Evolutionary conservation across 2,888 invertebrate species (phyloP).

Genomic region (Bimastos eiseni): DNA sequence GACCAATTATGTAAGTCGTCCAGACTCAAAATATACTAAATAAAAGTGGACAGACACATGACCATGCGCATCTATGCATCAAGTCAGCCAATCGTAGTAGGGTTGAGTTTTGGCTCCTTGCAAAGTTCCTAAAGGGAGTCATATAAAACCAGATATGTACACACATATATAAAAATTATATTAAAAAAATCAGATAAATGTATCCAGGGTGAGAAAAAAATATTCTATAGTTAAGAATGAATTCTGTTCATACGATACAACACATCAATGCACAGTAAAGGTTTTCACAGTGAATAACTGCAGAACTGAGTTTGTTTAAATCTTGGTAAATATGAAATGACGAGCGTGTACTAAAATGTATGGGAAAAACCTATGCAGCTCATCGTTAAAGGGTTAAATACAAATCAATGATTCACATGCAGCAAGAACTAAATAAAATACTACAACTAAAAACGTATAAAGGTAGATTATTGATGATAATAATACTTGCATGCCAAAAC

Average conservation of each 20-base stretch:
- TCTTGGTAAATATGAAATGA: not conserved
- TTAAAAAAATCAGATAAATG: not conserved
- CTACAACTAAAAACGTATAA: not conserved
- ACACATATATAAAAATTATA: not conserved
- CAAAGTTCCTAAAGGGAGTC: not conserved
- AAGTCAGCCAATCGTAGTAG: not conserved
- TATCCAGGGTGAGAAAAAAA: not conserved
- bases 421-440: not conserved
- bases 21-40: too few relatives aligned
- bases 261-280: not conserved
- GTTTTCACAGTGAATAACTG: not conserved
- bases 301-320: not conserved
- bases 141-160: not conserved
- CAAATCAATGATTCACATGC: not conserved
- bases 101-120: not conserved
- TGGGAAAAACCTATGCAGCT: too few relatives aligned
- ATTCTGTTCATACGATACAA: not conserved
- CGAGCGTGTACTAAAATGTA: too few relatives aligned
- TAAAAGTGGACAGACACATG: not conserved
- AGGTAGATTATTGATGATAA: constrained; percentile 1
- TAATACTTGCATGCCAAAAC: not conserved
- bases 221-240: not conserved
- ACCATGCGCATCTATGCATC: not conserved
- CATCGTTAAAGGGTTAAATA: not conserved
- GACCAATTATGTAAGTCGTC: too few relatives aligned